Percentiles rank a stretch among this genome's conserved stretches.
These are phyloP conservation scores for Lepidurus couesii DNA, from an alignment of 1,140 invertebrate genomes.

Conservation along the genomic window DNA sequence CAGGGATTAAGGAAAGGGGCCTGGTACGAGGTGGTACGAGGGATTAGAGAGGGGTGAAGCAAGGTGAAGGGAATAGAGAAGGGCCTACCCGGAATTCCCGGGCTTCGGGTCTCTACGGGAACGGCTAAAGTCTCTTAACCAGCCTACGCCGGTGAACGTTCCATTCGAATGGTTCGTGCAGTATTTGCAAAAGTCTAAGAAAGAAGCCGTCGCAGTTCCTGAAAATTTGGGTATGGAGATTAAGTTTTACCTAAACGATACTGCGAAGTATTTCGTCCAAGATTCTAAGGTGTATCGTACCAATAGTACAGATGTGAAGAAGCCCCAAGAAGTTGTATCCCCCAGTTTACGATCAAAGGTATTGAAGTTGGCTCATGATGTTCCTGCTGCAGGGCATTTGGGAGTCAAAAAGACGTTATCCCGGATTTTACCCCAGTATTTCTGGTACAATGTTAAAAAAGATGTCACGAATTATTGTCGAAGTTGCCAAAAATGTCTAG, in stretches of 20 bases:
- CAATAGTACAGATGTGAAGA: neutral
- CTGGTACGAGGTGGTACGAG: conserved; percentile 35
- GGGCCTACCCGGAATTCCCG: too few relatives aligned
- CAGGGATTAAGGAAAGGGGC: conserved; percentile 34
- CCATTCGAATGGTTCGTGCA: neutral
- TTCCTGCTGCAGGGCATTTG: conserved; percentile 35
- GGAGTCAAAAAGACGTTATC: conserved; percentile 33
- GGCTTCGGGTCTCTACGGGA: too few relatives aligned
- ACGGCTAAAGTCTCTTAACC: too few relatives aligned
- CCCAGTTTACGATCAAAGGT: conserved; percentile 19
- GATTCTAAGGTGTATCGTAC: neutral
- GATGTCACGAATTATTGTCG: conserved; percentile 35
- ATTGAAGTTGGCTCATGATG: conserved; percentile 32
- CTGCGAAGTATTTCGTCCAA: neutral
- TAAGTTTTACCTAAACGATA: neutral
- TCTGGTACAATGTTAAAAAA: conserved; percentile 34
- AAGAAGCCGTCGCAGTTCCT: neutral
- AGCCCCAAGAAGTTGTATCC: conserved; percentile 31
- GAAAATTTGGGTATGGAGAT: neutral
- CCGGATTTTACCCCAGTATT: conserved; percentile 33
- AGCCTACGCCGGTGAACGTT: too few relatives aligned
- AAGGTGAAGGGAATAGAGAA: too few relatives aligned
- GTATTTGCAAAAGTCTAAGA: neutral
- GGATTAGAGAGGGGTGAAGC: too few relatives aligned
- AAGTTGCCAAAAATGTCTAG: conserved; percentile 34